A percentile compares a stretch with the other conserved stretches of the same genome.
phyloP scores from a whole-genome alignment of 2,113 vertebrate genomes.

The Todiramphus saurophagus region DNA sequence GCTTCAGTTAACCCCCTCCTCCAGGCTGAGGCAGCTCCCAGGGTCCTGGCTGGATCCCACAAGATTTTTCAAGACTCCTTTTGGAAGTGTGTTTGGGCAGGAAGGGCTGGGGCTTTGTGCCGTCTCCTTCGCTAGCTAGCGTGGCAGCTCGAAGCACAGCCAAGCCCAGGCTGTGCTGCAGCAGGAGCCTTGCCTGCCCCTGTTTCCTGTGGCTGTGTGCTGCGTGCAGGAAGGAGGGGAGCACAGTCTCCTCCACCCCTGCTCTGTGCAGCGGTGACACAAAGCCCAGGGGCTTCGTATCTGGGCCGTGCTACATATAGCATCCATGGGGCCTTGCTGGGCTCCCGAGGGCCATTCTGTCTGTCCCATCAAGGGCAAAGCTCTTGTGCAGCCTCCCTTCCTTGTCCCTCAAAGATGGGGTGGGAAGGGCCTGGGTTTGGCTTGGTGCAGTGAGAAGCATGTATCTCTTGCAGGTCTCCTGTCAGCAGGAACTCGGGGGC shows the following conservation, averaged over 20 bases:
- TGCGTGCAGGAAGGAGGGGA: background rate
- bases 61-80: background rate
- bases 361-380: slow-evolving; percentile 33
- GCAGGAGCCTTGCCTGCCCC: slow-evolving; percentile 2
- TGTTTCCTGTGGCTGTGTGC: background rate
- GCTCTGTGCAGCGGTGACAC: background rate
- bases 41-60: background rate
- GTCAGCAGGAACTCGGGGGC: background rate
- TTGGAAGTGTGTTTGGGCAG: background rate
- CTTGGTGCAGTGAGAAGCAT: background rate
- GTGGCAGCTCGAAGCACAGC: background rate
- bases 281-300: slow-evolving; percentile 19
- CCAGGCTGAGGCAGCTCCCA: background rate
- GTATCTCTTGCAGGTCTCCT: background rate
- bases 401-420: background rate
- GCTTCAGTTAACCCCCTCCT: background rate
- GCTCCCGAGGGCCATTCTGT: background rate
- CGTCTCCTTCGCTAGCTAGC: background rate
- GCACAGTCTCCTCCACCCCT: slow-evolving; percentile 27
- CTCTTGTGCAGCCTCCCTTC: background rate
- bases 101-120: background rate
- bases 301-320: slow-evolving; percentile 54
- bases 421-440: background rate
- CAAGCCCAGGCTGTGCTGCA: background rate
- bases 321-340: background rate